Evolutionary conservation across 2,888 invertebrate species (phyloP), one percentile per base, ranked within the genome.

Genomic region (Sarcophaga carnaria): DNA sequence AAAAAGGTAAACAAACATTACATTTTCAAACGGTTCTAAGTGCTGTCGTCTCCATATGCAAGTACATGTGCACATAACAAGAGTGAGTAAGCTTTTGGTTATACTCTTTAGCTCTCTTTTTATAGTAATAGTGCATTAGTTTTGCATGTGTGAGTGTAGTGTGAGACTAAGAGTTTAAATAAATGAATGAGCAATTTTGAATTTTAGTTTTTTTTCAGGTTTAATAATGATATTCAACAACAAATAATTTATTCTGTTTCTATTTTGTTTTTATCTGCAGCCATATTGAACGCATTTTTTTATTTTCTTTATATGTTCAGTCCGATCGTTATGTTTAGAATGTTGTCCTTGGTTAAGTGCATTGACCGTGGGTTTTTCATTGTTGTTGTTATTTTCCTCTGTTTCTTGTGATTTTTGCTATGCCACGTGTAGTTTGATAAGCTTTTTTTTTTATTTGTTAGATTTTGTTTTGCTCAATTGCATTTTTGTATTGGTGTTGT

Each of bases 331-430:
- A 70, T 79, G 69, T 69, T 79, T 85, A 85, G 72, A 77, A 67
- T n/a, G 62, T 85, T 81, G 85, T 74, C 85, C 85, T 69, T 85
- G 85, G 27, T 10, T 27, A 64, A 70, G 85, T 85, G 67, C 85
- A 81, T 74, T 81, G 81, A 81, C 85, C 67, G 62, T 12, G 49
- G 11, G 12, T 54, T 54, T 54, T 54, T 54, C 17, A 14, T 54
- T 54, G 37, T 37, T 37, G 37, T 37, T 37, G 37, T 37, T 37
- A 37, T 37, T 37, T 37, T 37, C 37, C 37, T 37, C 37, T 37
- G 37, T 37, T 37, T 37, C 37, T 37, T 37, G 37, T 37, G 37
- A 37, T 37, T 70, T 22, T 76, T 11, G 4, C 8, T 2, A n/a
- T 45, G 2, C 49, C 85, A 78, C 81, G 81, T 85, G 81, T 17